Evolutionary conservation across 2,113 vertebrate species (phyloP), one percentile per base, ranked within the genome.

Genomic region (Aptenodytes forsteri): DNA sequence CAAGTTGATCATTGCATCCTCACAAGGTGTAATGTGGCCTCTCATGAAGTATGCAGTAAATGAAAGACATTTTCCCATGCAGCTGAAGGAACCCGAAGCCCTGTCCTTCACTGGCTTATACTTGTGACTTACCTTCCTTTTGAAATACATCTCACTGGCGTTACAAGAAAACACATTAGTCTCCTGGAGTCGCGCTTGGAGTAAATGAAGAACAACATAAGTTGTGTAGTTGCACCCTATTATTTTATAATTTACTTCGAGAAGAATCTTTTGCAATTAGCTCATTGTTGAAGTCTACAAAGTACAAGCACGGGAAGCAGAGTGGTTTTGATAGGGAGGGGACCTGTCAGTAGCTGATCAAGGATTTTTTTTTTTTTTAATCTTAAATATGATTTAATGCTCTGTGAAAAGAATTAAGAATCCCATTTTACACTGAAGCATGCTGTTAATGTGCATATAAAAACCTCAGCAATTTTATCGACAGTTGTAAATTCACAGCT

Each of bases 401-500:
- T 94, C 88, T 96, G 38, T 90, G 79, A 96, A 78, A 92, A 89
- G 90, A 97, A 96, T 94, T 97, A 89, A 84, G 79, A 95, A 70
- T 96, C 71, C 70, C 67, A 95, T 96, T 97, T 97, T 96, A 95
- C 87, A 96, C 75, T 81, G 95, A 92, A 97, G 89, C 80, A 40
- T 96, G 81, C 65, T 97, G 32, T 76, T 87, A 92, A 83, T 91
- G 90, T 94, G 81, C 76, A 70, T 96, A 95, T 90, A 88, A 38
- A 83, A 97, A 95, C 66, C 80, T 89, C 81, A 95, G 71, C 93
- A 93, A 36, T 96, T 97, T 97, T 94, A 95, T 93, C 96, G 96
- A 90, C 90, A 93, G 91, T 94, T 97, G 94, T 90, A 76, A 89
- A 91, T 97, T 97, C 84, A 92, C 94, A 94, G 62, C 94, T 97